Evolutionary conservation across 1,140 invertebrate species (phyloP), one percentile per base, ranked within the genome.

Genomic region (Drosophila fuyamai): DNA sequence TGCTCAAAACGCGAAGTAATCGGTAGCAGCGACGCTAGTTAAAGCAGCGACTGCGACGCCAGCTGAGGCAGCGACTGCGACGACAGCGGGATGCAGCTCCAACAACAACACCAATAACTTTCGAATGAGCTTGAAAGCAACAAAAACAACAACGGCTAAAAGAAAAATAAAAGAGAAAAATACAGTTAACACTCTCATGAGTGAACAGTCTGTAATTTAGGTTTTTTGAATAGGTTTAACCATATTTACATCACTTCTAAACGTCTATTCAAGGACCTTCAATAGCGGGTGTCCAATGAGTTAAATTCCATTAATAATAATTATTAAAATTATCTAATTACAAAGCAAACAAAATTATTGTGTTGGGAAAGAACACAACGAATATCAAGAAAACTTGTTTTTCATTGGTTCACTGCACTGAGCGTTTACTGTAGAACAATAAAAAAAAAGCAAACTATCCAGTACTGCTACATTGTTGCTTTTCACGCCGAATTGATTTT

Each of bases 401-500:
- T 13, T 38, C 38, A 40, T 40, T 40, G 38, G 38, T 40, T n/a
- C 29, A 6, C 8, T 12, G 10, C 14, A 5, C 3, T 35, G 29
- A 9, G 8, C 8, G n/a, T 36, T 14, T 10, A 35, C 48, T 51
- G 48, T 51, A 51, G 4, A n/a, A 27, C 53, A 55, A 40, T 9
- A 16, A 32, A 29, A 50, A 29, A 50, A 50, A 50, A 51, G 29
- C n/a, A 12, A 58, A 35, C 43, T 51, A 57, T 36, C 50, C 58
- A 76, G 67, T 56, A 38, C 67, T 40, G 56, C 46, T 67, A 71
- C 65, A 71, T 71, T 71, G 60, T 53, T 59, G 58, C 71, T 75
- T 79, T 88, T 83, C 79, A 86, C 82, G 82, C 76, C 82, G 77
- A 86, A 86, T 88, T 86, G 83, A 88, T 86, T 86, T 88, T 82